These are phyloP conservation scores for Diaperis boleti DNA, from an alignment of 2,888 invertebrate species.

Conservation along the genomic window DNA sequence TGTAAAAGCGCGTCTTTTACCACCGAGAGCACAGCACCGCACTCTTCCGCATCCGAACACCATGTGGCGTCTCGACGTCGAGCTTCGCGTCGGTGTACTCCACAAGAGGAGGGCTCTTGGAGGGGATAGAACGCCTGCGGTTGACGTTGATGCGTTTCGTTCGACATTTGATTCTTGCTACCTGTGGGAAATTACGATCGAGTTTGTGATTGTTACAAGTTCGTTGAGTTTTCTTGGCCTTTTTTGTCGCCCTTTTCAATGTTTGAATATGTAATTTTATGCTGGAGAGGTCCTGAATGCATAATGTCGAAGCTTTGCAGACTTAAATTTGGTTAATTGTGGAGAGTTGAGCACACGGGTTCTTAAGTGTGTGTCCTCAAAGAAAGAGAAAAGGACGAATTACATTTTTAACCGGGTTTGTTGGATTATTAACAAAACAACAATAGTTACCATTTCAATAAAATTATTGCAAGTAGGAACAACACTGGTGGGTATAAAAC, in stretches of 20 bases:
- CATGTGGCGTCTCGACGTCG: slow-evolving; percentile 62
- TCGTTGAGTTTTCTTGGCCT: slow-evolving; percentile 42
- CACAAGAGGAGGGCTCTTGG: slow-evolving; percentile 45
- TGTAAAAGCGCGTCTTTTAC: slow-evolving; percentile 21
- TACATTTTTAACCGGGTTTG: not conserved
- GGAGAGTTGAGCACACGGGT: slow-evolving; percentile 17
- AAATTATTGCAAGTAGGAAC: slow-evolving; percentile 25
- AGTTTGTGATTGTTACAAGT: slow-evolving; percentile 55
- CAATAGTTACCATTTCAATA: not conserved
- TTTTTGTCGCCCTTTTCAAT: slow-evolving; percentile 39
- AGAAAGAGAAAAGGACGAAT: not conserved
- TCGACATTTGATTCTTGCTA: slow-evolving; percentile 59
- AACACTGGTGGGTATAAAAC: too few species aligned
- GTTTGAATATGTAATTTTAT: slow-evolving; percentile 48
- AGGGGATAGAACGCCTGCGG: slow-evolving; percentile 57
- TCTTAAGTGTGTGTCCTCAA: slow-evolving; percentile 6
- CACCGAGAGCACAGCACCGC: slow-evolving; percentile 40
- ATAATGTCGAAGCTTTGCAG: slow-evolving; percentile 42
- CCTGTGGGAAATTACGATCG: slow-evolving; percentile 60
- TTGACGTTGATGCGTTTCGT: slow-evolving; percentile 59
- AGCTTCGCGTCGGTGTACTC: slow-evolving; percentile 50
- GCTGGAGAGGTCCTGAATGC: slow-evolving; percentile 42
- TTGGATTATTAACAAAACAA: too few species aligned
- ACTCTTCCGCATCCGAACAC: slow-evolving; percentile 55
- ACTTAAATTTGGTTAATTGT: slow-evolving; percentile 38